Evolutionary conservation across 2,113 vertebrate genomes (phyloP).

Genomic region (Climacteris rufus): DNA sequence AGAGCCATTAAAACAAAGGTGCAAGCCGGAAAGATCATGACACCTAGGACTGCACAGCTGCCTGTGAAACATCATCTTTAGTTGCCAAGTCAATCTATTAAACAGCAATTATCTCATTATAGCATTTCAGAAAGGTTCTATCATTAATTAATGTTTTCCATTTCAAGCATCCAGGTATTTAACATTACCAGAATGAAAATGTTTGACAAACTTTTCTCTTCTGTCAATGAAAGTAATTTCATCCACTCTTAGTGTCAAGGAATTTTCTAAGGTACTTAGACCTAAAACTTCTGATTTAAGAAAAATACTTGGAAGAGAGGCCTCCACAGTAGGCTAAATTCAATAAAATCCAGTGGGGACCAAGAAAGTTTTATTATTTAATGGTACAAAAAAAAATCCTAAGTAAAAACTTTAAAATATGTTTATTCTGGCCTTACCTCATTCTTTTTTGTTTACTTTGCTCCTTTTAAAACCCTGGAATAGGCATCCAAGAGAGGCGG

Average conservation of each 20-base stretch:
- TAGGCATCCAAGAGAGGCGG: accelerated
- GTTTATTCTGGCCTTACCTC: neutral
- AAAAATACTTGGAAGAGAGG: neutral
- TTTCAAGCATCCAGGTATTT: neutral
- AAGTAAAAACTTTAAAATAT: neutral
- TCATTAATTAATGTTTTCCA: neutral
- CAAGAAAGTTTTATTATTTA: no score
- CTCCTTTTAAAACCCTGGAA: neutral
- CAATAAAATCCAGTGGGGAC: neutral
- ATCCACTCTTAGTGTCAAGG: neutral
- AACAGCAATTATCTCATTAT: neutral
- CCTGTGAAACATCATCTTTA: neutral
- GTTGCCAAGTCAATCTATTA: neutral
- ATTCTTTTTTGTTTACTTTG: neutral
- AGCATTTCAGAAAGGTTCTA: neutral
- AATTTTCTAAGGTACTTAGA: neutral
- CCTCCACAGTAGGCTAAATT: neutral
- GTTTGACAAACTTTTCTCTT: neutral
- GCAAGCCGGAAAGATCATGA: neutral
- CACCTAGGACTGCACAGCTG: neutral
- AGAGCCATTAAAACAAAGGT: neutral
- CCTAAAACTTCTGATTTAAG: neutral
- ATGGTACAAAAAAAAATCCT: no score
- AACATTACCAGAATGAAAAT: neutral
- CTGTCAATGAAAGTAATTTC: neutral